Evolutionary conservation across 2,113 vertebrate genomes (phyloP), one percentile per base, ranked within the genome.

Genomic region (Camelus bactrianus): DNA sequence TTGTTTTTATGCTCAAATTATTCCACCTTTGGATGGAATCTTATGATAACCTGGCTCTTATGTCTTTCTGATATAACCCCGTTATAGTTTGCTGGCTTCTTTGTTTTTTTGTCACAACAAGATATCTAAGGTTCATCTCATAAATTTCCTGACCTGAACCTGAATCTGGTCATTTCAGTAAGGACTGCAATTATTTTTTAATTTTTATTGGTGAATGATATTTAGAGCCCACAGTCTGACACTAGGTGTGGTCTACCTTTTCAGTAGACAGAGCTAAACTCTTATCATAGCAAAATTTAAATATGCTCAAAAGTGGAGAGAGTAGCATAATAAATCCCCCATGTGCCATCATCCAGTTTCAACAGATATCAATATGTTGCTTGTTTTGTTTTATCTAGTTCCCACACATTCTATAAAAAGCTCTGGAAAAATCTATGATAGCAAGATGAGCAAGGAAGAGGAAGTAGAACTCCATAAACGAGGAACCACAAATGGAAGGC

Each of bases 381-480:
- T 93, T 48, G 60, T 81, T 75, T 86, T 85, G 22, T 67, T 95
- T 70, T 77, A 64, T 79, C 48, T 84, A 60, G 42, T 89, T 94
- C 58, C 69, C 52, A 85, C 16, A 69, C 20, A 69, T 94, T 80
- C 65, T 94, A 54, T 85, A 58, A 85, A 92, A 96, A 88, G 28
- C 16, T 79, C 62, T 94, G 92, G 46, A 60, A 80, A n/a, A n/a
- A 73, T 32, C 76, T 65, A 85, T 58, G 48, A 46, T 50, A 92
- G 46, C 70, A 92, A 83, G 89, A 83, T 84, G 32, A 52, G 17
- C 32, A 79, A 92, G 50, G 20, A 17, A 75, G n/a, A 85, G 42
- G 50, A 94, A 69, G 30, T 85, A 83, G 60, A 75, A 89, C 26
- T 85, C 46, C 15, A 89, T 84, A 92, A 89, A 84, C 28, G 65